phyloP scores from a whole-genome alignment of 2,888 invertebrate genomes.

The Lasioglossum pauxillum region DNA sequence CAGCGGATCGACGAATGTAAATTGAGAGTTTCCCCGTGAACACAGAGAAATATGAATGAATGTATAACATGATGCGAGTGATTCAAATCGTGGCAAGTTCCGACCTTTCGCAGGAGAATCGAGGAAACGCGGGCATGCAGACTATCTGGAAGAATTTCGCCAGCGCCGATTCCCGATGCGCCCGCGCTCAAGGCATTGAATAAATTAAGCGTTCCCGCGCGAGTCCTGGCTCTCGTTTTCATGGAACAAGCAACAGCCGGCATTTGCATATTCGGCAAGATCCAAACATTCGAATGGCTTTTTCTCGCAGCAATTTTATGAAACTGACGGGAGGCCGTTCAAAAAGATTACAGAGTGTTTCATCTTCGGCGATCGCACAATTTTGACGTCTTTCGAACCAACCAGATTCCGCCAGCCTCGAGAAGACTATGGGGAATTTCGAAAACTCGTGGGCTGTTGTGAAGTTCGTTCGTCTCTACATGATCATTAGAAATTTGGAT shows the following conservation, averaged over 20 bases:
- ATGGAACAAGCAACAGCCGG: conserved; percentile 29
- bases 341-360: conserved; percentile 20
- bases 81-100: background rate
- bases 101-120: background rate
- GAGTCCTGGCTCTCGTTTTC: conserved; percentile 12
- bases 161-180: conserved; percentile 1
- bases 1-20: background rate
- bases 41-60: background rate
- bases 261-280: conserved; percentile 29
- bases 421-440: background rate
- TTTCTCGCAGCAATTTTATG: conserved; percentile 12
- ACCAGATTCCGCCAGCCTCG: too few species aligned
- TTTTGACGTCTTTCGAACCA: background rate
- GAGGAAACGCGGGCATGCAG: conserved; percentile 2
- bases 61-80: background rate
- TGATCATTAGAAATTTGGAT: too few species aligned
- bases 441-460: background rate
- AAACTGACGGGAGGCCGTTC: conserved; percentile 12
- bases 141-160: conserved; percentile 16
- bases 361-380: background rate
- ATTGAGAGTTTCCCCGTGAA: background rate
- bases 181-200: conserved; percentile 30
- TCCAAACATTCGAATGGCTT: conserved; percentile 35
- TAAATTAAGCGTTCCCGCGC: conserved; percentile 41
- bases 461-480: background rate